Percentiles rank a stretch among this genome's conserved stretches.
phyloP scores from a whole-genome alignment of 2,797 vertebrate genomes.

The Argyrosomus regius region DNA sequence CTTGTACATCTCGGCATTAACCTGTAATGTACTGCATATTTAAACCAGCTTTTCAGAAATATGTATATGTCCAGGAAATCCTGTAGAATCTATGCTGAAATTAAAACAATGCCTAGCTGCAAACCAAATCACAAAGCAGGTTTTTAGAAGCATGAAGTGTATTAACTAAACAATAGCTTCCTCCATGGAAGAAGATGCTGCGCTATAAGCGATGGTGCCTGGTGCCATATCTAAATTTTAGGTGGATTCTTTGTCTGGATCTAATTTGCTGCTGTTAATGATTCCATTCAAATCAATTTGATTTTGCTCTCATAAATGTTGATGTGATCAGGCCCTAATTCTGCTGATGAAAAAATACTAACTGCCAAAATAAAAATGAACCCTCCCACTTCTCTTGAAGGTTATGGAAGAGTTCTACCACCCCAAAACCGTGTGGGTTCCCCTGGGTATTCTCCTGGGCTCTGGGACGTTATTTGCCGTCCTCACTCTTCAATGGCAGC shows the following conservation, averaged over 20 bases:
- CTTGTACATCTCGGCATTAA: background rate
- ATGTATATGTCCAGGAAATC: background rate
- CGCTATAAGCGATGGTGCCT: background rate
- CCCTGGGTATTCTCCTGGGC: conserved; percentile 93
- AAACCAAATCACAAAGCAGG: background rate
- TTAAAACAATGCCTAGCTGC: background rate
- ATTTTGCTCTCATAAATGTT: background rate
- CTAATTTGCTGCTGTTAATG: background rate
- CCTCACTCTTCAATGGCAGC: conserved; percentile 97
- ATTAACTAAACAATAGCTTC: background rate
- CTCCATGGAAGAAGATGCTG: background rate
- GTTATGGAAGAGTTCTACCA: conserved; percentile 97
- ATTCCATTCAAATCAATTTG: background rate
- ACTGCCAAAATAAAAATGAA: background rate
- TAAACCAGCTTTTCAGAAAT: background rate
- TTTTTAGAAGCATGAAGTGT: background rate
- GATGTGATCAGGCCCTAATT: background rate
- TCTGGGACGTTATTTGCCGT: conserved; percentile 96
- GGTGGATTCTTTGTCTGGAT: background rate
- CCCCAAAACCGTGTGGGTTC: conserved; percentile 94
- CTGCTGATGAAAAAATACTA: background rate
- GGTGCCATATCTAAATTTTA: background rate
- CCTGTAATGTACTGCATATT: background rate
- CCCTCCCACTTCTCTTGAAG: conserved; percentile 34
- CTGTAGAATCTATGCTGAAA: background rate